Base-by-base conservation (phyloP, 2,888 invertebrate genomes). In the Cheilosia vernalis region DNA sequence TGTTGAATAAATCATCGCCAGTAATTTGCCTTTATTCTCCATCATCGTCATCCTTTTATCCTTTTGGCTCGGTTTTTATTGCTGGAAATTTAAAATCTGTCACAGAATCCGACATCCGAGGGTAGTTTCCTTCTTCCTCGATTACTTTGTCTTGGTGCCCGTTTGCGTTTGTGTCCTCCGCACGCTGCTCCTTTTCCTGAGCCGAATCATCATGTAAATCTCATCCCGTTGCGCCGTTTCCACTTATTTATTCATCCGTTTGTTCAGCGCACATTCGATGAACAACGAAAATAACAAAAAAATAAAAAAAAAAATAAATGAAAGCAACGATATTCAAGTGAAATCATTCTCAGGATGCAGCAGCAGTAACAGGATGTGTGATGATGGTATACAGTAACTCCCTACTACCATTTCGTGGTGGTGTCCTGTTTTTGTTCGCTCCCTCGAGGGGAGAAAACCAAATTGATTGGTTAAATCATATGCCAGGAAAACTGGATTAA, bases 1-100 rank as follows among this genome's bases (percentile, higher is more conserved):
- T 85, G 85, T 72, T 85, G 85, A 85, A 85, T 85, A 85, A 85
- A 85, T 85, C 85, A 85, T 85, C 66, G 85, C 33, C 85, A 85
- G 85, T 85, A 85, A 85, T 85, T 85, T 77, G 85, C 85, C 85
- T 76, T 85, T 81, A 85, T 85, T 63, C 67, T 69, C 27, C 74
- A 51, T 79, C 84, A 85, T 81, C 85, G 76, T 85, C 76, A 76
- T 76, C 72, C 76, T 49, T 81, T 84, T 70, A 76, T 81, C 84
- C 80, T 73, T 76, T 58, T 10, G 70, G 61, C 37, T 72, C 17
- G 33, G 63, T 81, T 81, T 85, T 85, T 85, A 81, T 85, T 81
- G 81, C 76, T 77, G 66, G 76, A 81, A 81, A 85, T 81, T 85
- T 85, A 80, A 85, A 85, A 85, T 85, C 85, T 85, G 81, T 81